Base-by-base conservation (phyloP, 2,888 invertebrate species). In the Anorthoa munda region DNA sequence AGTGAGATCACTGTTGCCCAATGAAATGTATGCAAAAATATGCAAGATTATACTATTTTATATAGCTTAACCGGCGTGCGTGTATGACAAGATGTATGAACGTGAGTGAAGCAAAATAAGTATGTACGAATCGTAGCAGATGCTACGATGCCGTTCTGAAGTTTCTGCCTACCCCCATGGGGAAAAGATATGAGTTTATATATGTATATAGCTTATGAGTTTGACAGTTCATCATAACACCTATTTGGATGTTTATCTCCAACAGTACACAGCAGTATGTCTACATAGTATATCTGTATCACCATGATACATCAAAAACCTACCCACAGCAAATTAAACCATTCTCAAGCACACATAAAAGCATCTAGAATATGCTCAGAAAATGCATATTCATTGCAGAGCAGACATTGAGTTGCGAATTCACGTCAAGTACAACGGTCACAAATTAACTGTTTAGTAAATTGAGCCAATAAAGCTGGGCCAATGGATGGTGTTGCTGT, bases 401-500 rank as follows among this genome's bases (percentile, higher is more conserved):
- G 66, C 58, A 66, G 61, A 68, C 81, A 66, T 66, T 51, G 39
- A 64, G 66, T 80, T 83, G 84, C 56, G 59, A 83, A 80, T 83
- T 66, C 68, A 61, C 84, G 61, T 81, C 58, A 81, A 69, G 80
- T 74, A 81, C 81, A 86, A 82, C 85, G 79, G 81, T 77, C 69
- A 72, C 79, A 82, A 85, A 77, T 82, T 82, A 87, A 88, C 86
- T 73, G 82, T 80, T 74, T 64, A 68, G 72, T 79, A 67, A 81
- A 70, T 74, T 72, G 79, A 85, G 80, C 71, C 67, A 88, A 87
- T 89, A 86, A 87, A 87, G 66, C 78, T 81, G 55, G 72, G 74
- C 75, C 82, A 88, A 88, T 82, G 73, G 74, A 75, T 70, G 65
- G 60, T 64, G 79, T 81, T 75, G 75, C 64, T 21, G 76, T 79